Base-by-base conservation (phyloP, 2,888 invertebrate species). In the Meiosimyza decipiens region DNA sequence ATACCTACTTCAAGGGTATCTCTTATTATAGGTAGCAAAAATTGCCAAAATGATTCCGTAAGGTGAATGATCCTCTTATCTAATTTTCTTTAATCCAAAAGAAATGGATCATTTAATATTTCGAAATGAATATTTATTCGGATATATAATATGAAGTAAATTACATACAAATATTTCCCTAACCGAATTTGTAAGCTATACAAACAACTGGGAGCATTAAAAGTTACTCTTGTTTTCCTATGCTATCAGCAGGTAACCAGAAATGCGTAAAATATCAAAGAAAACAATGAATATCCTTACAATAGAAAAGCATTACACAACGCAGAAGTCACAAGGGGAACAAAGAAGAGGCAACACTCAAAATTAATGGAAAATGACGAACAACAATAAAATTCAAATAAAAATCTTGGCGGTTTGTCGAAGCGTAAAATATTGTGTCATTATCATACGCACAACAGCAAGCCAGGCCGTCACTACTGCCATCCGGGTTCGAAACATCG, bases 341-440 rank as follows among this genome's bases (percentile, higher is more conserved):
- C 2, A 12, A 57, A 13, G 28, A 50, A 7, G 49, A 50, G 11
- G 28, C 18, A n/a, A 51, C 81, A 79, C 82, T 83, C 79, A 79
- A 82, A 83, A 82, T 82, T 82, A 82, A 82, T 82, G 83, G 82
- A 83, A 83, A 81, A 75, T 69, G 57, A 18, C 64, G 64, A 50
- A 22, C 51, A 51, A 64, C 64, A 64, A 64, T 69, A 71, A 74
- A 77, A 75, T 65, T 72, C 69, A 71, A 73, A 69, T 73, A 57
- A 68, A 73, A 70, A 73, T 65, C 59, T 57, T 16, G 28, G 65
- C 65, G 65, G 60, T 76, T 77, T 79, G 81, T 79, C 82, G 82
- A 82, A 82, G 83, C 82, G 83, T 82, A 78, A 82, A 82, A 82
- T 81, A 82, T 82, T 82, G 81, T 80, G 79, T 82, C 83, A 82